Percentiles rank a stretch among this genome's conserved stretches.
Evolutionary conservation across 1,140 invertebrate species (phyloP).

Genomic region (Drosophila pruinosa): DNA sequence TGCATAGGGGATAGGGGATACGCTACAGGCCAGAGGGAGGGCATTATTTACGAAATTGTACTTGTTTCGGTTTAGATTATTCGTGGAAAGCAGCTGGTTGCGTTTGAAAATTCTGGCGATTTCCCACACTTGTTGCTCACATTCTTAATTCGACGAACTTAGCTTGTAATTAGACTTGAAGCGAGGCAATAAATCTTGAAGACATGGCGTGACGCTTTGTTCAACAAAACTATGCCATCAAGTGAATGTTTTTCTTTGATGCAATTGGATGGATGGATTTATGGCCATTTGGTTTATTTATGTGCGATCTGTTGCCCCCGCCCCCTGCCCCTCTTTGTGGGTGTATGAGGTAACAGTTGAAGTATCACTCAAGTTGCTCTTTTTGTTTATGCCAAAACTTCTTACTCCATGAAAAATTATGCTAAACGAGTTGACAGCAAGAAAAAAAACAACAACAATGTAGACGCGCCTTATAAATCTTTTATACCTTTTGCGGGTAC

Average conservation of each 20-base stretch:
- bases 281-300: constrained; percentile 57
- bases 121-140: constrained; percentile 70
- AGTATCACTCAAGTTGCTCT: background rate
- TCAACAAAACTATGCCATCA: constrained; percentile 41
- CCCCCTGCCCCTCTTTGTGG: constrained; percentile 19
- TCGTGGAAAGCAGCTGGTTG: constrained; percentile 64
- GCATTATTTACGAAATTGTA: constrained; percentile 5
- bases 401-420: constrained; percentile 60
- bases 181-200: constrained; percentile 62
- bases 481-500: constrained; percentile 74
- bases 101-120: constrained; percentile 33
- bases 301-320: constrained; percentile 4
- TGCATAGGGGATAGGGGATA: background rate
- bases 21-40: background rate
- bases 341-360: background rate
- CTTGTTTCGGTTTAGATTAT: constrained; percentile 48
- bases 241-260: constrained; percentile 55
- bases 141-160: constrained; percentile 69
- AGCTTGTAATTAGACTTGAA: constrained; percentile 74
- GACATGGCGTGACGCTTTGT: constrained; percentile 44
- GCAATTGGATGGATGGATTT: constrained; percentile 72
- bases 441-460: background rate
- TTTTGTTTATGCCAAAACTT: background rate
- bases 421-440: constrained; percentile 45
- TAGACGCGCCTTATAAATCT: constrained; percentile 61